Evolutionary conservation across 1,140 invertebrate species (phyloP).

Genomic region (Drosophila sturtevanti): DNA sequence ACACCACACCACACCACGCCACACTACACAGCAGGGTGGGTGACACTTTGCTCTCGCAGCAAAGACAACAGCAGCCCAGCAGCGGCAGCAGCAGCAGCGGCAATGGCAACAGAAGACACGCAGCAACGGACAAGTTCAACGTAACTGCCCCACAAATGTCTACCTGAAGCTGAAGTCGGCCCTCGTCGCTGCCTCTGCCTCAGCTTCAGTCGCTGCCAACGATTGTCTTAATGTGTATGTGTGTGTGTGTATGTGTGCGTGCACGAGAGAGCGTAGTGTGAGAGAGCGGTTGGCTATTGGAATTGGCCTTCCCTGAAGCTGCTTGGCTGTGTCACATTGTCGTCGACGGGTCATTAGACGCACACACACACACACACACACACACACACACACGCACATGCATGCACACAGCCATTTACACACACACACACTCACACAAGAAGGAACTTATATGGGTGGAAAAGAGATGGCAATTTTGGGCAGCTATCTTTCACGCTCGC

Average conservation of each 20-base stretch:
- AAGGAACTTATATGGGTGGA: not conserved
- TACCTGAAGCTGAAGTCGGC: constrained; percentile 52
- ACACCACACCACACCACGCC: constrained; percentile 23
- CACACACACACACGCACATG: constrained; percentile 27
- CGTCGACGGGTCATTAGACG: constrained; percentile 70
- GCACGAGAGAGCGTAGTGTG: constrained; percentile 23
- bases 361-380: constrained; percentile 11
- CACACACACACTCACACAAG: too few species aligned
- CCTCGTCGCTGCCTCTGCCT: not conserved
- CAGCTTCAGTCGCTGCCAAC: constrained; percentile 14
- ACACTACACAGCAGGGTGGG: constrained; percentile 51
- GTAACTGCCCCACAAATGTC: constrained; percentile 69
- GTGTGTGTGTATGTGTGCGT: constrained; percentile 23
- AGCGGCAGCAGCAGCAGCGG: constrained; percentile 35
- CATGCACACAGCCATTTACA: not conserved
- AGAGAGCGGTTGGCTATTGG: constrained; percentile 41
- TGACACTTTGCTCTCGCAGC: constrained; percentile 63
- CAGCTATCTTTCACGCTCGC: constrained; percentile 26
- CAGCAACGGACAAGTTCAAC: constrained; percentile 72
- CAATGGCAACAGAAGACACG: constrained; percentile 27
- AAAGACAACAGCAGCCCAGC: constrained; percentile 39
- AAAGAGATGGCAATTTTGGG: constrained; percentile 20
- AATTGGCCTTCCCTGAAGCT: constrained; percentile 57
- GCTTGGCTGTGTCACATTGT: constrained; percentile 71
- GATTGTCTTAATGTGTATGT: constrained; percentile 22